Base-by-base conservation (phyloP, 92 coral and sea anemone species). In the Actinostola sp. region DNA sequence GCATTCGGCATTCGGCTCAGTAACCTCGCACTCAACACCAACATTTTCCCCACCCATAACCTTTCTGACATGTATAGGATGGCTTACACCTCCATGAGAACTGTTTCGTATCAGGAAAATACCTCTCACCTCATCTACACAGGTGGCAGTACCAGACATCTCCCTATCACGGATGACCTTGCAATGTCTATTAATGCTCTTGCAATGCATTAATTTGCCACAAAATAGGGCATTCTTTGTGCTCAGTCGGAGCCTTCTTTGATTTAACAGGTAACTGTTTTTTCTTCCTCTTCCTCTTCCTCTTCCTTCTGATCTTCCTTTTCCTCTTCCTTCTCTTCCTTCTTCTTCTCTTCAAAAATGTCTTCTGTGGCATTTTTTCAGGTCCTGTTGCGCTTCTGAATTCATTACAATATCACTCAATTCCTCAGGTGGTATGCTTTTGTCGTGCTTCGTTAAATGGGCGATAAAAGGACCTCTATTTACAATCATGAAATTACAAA, bases 21-120 rank as follows among this genome's bases (percentile, higher is more conserved):
- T n/a, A n/a, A n/a, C n/a, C n/a, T n/a, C n/a, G n/a, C n/a, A n/a
- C n/a, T n/a, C n/a, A n/a, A n/a, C n/a, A n/a, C n/a, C n/a, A n/a
- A n/a, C n/a, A n/a, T n/a, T n/a, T n/a, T n/a, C n/a, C n/a, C 45
- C 45, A 39, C 45, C 45, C 7, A 39, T 39, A 7, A 39, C 7
- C 45, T 39, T 39, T 39, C 71, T 7, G n/a, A 80, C 90, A 27
- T 85, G 90, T 0, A 80, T 52, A 8, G 86, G 86, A 65, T 34
- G 73, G 15, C 55, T 67, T 7, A 79, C 82, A 13, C 86, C 89
- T 60, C 79, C 89, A 24, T 72, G 53, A 20, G 54, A 58, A 31
- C 78, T 82, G 53, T 69, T 69, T 24, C 79, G 60, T 0, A 83
- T 75, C 43, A 76, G 57, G 69, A 75, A 75, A 4, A 76, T 16